phyloP scores from a whole-genome alignment of 2,888 invertebrate species.

The Drosophila heteroneura region DNA sequence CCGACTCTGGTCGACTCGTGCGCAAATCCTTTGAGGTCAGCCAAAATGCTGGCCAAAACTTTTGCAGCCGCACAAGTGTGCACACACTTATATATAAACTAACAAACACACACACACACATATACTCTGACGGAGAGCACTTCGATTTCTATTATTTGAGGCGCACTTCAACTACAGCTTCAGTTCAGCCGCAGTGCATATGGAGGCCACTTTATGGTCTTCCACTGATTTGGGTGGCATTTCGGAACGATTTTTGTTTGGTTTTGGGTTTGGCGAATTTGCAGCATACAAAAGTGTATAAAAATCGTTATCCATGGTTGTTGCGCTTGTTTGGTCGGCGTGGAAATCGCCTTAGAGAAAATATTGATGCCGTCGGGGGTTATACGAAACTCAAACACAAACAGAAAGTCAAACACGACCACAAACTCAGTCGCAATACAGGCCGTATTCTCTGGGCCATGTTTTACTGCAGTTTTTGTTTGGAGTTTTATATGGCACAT shows the following conservation, averaged over 20 bases:
- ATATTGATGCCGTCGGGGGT: slow-evolving; percentile 66
- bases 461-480: slow-evolving; percentile 79
- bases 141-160: slow-evolving; percentile 70
- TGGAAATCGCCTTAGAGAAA: slow-evolving; percentile 69
- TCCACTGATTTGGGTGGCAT: slow-evolving; percentile 61
- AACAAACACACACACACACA: neutral
- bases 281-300: slow-evolving; percentile 52
- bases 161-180: slow-evolving; percentile 41
- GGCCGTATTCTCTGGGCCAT: slow-evolving; percentile 47
- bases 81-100: slow-evolving; percentile 13
- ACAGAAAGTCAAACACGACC: slow-evolving; percentile 10
- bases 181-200: slow-evolving; percentile 63
- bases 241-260: slow-evolving; percentile 19
- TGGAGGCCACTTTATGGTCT: slow-evolving; percentile 69
- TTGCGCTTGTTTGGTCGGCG: slow-evolving; percentile 56
- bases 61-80: slow-evolving; percentile 22
- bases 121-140: slow-evolving; percentile 10
- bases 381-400: slow-evolving; percentile 23
- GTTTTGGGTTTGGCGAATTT: slow-evolving; percentile 20
- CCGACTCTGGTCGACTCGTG: slow-evolving; percentile 16
- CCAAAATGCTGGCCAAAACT: slow-evolving; percentile 50
- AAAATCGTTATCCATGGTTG: slow-evolving; percentile 64
- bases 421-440: slow-evolving; percentile 8
- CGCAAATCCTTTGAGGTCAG: slow-evolving; percentile 75
- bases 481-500: slow-evolving; percentile 67